Conservation (phyloP, 30 jellyfish, hydroid and myxozoan genomes). For the Aurelia sp. region DNA sequence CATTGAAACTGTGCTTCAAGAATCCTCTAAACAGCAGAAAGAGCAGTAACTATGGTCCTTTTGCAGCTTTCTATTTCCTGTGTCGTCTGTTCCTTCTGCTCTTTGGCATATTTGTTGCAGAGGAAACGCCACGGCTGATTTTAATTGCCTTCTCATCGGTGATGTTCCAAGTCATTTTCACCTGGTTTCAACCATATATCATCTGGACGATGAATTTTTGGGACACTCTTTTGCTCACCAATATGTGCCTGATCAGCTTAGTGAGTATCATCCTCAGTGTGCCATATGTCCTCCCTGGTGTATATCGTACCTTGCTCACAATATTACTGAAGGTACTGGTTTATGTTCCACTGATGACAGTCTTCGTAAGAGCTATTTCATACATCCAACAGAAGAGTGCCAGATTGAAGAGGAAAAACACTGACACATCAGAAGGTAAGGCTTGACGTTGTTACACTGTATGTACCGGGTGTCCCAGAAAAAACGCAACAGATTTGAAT, state of each 20-base stretch:
- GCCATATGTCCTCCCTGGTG: slow-evolving; percentile 67
- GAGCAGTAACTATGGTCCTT: slow-evolving; percentile 41
- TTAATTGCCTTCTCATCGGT: slow-evolving; percentile 74
- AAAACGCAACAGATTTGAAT: too few species aligned
- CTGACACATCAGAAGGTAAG: slow-evolving; percentile 35
- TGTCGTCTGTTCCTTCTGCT: slow-evolving; percentile 77
- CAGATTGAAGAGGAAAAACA: slow-evolving; percentile 1
- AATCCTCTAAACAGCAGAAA: slow-evolving; percentile 46
- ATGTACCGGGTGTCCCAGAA: too few species aligned
- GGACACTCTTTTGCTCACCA: slow-evolving; percentile 79
- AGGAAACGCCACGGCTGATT: slow-evolving; percentile 74
- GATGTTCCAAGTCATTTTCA: slow-evolving; percentile 65
- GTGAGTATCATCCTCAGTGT: slow-evolving; percentile 77
- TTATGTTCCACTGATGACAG: slow-evolving; percentile 71
- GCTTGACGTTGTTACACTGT: not conserved
- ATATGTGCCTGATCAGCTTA: slow-evolving; percentile 78
- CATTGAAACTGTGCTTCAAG: slow-evolving; percentile 76
- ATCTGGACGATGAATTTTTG: slow-evolving; percentile 86
- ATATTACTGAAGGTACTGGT: slow-evolving; percentile 47
- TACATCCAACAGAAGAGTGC: slow-evolving; percentile 11
- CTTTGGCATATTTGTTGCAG: slow-evolving; percentile 61
- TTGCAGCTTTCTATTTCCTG: slow-evolving; percentile 88
- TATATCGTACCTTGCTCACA: slow-evolving; percentile 3
- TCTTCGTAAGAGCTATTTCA: slow-evolving; percentile 38
- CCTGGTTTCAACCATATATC: slow-evolving; percentile 88